Conservation (phyloP, 2,888 invertebrate genomes). For the Callimorpha dominula region DNA sequence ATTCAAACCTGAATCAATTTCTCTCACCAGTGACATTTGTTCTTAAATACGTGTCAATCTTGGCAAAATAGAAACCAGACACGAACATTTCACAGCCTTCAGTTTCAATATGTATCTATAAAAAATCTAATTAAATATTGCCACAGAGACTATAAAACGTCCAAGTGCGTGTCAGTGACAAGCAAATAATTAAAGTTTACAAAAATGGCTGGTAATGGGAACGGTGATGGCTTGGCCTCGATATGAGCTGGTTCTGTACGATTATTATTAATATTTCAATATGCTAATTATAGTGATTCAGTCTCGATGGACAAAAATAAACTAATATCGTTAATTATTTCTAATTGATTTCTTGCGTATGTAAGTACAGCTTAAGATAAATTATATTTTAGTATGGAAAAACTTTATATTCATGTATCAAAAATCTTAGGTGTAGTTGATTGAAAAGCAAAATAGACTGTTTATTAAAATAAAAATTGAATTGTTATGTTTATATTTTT, state of each 20-base stretch:
- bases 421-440: no score
- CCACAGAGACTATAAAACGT: constrained; percentile 35
- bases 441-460: no score
- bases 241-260: constrained; percentile 19
- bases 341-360: no score
- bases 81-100: constrained; percentile 19
- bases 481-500: no score
- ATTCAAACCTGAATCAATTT: neutral
- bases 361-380: no score
- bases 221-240: constrained; percentile 31
- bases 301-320: neutral
- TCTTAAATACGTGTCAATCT: no score
- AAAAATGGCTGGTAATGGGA: constrained; percentile 35
- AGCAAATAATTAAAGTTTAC: constrained; percentile 47
- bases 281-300: constrained; percentile 8
- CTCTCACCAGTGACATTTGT: neutral
- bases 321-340: no score
- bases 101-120: constrained; percentile 22
- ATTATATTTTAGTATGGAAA: no score
- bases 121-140: constrained; percentile 36
- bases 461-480: no score
- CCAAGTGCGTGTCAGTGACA: constrained; percentile 50
- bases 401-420: no score
- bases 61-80: neutral
- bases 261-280: constrained; percentile 12